Conservation (phyloP, 2,113 vertebrate genomes). For the Daboia siamensis region DNA sequence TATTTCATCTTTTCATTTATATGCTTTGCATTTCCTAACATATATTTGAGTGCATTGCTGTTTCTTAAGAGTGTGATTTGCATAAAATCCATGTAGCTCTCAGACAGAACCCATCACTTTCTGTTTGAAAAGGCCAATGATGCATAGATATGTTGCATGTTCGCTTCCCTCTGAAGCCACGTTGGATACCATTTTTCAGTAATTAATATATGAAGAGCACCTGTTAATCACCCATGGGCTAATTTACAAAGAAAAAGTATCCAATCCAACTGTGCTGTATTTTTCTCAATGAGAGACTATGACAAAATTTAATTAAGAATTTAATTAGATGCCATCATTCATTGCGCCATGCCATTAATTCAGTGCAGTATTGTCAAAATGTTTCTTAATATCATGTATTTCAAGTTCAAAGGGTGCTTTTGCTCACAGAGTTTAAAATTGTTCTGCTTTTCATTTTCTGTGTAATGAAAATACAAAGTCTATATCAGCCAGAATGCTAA, state of each 20-base stretch:
- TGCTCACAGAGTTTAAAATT: background rate
- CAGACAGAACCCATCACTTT: background rate
- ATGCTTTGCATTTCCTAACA: background rate
- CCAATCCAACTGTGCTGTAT: slow-evolving; percentile 44
- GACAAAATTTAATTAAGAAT: slow-evolving; percentile 63
- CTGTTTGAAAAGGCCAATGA: background rate
- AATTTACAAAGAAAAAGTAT: slow-evolving; percentile 55
- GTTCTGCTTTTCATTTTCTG: background rate
- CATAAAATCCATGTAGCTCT: background rate
- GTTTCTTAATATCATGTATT: slow-evolving; percentile 19
- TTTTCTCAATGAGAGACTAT: slow-evolving; percentile 49
- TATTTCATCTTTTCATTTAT: background rate
- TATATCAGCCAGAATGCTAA: background rate
- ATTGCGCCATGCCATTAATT: slow-evolving; percentile 26
- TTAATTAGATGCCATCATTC: slow-evolving; percentile 51
- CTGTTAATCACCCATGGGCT: slow-evolving; percentile 53
- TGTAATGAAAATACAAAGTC: background rate
- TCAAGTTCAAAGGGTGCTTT: background rate
- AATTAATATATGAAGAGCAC: slow-evolving; percentile 54
- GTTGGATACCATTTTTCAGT: slow-evolving; percentile 44
- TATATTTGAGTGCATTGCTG: background rate
- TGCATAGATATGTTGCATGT: slow-evolving; percentile 3
- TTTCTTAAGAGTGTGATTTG: background rate
- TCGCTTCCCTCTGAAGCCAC: slow-evolving; percentile 26
- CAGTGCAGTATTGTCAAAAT: slow-evolving; percentile 30